Percentiles rank a stretch among this genome's conserved stretches.
phyloP scores from a whole-genome alignment of 2,888 invertebrate species.

The Thecophora atra region DNA sequence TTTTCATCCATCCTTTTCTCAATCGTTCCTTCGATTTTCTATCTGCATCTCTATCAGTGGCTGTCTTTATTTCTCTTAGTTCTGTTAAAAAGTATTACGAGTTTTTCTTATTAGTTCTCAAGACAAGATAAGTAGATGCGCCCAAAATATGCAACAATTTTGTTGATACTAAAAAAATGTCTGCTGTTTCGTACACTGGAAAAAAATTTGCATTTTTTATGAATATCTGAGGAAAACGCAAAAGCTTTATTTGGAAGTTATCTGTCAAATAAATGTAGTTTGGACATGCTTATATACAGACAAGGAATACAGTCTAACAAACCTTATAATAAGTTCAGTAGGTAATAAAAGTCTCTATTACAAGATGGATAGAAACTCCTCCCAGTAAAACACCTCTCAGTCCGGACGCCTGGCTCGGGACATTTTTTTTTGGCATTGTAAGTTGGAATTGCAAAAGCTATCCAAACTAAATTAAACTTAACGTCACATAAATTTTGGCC shows the following conservation, averaged over 20 bases:
- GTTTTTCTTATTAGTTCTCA: constrained; percentile 11
- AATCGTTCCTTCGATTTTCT: neutral
- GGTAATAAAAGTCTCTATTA: too few species aligned
- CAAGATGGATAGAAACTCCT: too few species aligned
- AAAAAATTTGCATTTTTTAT: constrained; percentile 16
- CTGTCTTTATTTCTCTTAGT: neutral
- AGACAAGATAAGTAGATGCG: neutral
- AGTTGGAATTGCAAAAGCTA: too few species aligned
- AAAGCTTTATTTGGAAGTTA: neutral
- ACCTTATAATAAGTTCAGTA: too few species aligned
- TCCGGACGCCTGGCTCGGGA: too few species aligned
- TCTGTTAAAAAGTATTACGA: neutral
- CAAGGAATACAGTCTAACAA: too few species aligned
- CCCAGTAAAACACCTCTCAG: too few species aligned
- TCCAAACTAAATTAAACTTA: too few species aligned
- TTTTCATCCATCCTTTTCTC: neutral
- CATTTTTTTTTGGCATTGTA: too few species aligned
- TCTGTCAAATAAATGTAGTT: too few species aligned
- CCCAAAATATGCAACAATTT: constrained; percentile 3
- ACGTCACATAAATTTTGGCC: too few species aligned
- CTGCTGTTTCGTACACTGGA: neutral
- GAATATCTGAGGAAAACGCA: neutral
- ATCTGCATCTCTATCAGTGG: neutral
- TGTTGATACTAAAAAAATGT: neutral
- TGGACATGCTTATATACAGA: too few species aligned